Evolutionary conservation across 2,888 invertebrate genomes (phyloP), one percentile per base, ranked within the genome.

Genomic region (Craniophora ligustri): DNA sequence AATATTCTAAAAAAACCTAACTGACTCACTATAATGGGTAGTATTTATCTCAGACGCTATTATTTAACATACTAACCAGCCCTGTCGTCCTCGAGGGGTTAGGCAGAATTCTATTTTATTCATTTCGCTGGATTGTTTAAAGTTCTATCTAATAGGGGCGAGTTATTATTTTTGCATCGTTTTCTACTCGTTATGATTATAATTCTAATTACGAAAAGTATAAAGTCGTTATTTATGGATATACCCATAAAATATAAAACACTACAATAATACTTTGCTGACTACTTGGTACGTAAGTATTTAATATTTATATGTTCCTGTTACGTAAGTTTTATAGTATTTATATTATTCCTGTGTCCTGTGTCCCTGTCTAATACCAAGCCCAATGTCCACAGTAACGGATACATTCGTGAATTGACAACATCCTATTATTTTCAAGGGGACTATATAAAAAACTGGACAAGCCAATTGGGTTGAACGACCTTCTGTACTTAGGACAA

Each of bases 381-480:
- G 11, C 10, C 21, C 30, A 14, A 3, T 38, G 11, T 35, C 44
- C 34, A 47, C 47, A 63, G 26, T 15, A 15, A 16, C 13, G 3
- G 41, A 48, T 32, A 34, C 42, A 63, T 19, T 36, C 49, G n/a
- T n/a, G 31, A 59, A 70, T 75, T 70, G 78, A 39, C 45, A 19
- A 75, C 74, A 69, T 79, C 77, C 78, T 79, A 49, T 44, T 47
- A 46, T 68, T 60, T 72, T 49, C 42, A 45, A 65, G 70, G 72
- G 71, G 77, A 39, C 67, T 34, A 40, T 15, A 50, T 32, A 35
- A 63, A n/a, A 61, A 67, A 46, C 47, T 58, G 26, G 55, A 49
- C 48, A 42, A 56, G 35, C 21, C 49, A 50, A 56, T 48, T 39
- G 57, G 14, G 75, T 67, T 75, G 65, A 76, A 75, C 38, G 67